phyloP scores from a whole-genome alignment of 2,888 invertebrate species.

The Deroplatys truncata region DNA sequence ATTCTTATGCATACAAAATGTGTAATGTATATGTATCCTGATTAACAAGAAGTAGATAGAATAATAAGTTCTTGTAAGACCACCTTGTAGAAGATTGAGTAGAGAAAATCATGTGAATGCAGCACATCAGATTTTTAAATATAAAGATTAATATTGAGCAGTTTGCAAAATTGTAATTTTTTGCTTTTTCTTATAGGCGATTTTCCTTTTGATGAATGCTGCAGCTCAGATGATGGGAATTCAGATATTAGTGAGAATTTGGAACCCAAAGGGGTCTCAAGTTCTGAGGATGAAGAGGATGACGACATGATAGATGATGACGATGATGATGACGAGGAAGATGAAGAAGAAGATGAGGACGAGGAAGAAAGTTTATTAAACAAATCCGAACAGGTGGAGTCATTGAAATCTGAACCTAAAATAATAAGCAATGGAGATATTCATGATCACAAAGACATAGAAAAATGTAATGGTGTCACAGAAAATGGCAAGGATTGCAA shows the following conservation, averaged over 20 bases:
- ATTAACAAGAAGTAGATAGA: too few relatives aligned
- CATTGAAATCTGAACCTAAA: not conserved
- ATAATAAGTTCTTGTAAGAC: too few relatives aligned
- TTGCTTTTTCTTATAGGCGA: not conserved
- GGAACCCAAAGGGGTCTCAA: constrained; percentile 35
- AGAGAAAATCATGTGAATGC: too few relatives aligned
- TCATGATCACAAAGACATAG: constrained; percentile 37
- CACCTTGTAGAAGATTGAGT: too few relatives aligned
- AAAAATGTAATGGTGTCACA: not conserved
- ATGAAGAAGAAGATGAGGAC: constrained; percentile 31
- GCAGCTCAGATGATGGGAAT: constrained; percentile 26
- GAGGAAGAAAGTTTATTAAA: not conserved
- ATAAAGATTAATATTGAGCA: too few relatives aligned
- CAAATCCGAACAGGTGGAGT: not conserved
- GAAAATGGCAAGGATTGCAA: not conserved
- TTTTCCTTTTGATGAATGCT: constrained; percentile 5
- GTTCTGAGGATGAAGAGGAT: constrained; percentile 31
- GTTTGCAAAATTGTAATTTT: not conserved
- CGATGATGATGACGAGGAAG: constrained; percentile 40
- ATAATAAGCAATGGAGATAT: constrained; percentile 30
- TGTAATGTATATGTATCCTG: too few relatives aligned
- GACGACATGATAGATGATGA: constrained; percentile 38
- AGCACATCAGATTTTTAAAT: too few relatives aligned
- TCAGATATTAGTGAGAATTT: constrained; percentile 34
- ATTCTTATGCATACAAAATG: too few relatives aligned